Evolutionary conservation across 2,113 vertebrate genomes (phyloP), one percentile per base, ranked within the genome.

Genomic region (Erythrolamprus reginae): DNA sequence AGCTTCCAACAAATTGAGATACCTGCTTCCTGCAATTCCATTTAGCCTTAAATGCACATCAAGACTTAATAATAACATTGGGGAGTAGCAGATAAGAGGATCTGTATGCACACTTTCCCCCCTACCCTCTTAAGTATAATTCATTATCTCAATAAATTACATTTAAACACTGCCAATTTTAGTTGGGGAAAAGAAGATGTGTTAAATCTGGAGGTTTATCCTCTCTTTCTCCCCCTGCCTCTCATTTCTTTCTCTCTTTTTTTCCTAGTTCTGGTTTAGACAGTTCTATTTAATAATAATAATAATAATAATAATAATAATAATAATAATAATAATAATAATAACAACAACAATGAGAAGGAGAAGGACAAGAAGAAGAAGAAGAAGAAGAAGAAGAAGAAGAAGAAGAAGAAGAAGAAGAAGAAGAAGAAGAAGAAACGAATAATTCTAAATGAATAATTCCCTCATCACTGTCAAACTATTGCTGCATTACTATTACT

Each of bases 1-100:
- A 91, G 19, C 58, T 94, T 93, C 88, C 87, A 94, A 33, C n/a
- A 7, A 84, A 94, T 93, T 96, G 93, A 95, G 91, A 94, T 89
- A 96, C 94, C 94, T 97, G 92, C 96, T 96, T 93, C 95, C 95
- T 91, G 52, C 88, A 17, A 38, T 65, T 45, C 87, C 12, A 87
- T 88, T 91, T 77, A 87, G 55, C 92, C 91, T 53, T 95, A 94
- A 94, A 93, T 94, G 92, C 15, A 1, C 19, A 88, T 61, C 92
- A 95, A 95, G 90, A 45, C 65, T 93, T 90, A 77, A 90, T 0
- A 88, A 93, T 95, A 95, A 95, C 92, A 92, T 61, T 88, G 38
- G 65, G 10, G 82, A 82, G 26, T 23, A 6, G 12, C 24, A 53
- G 85, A 38, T 4, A 86, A 3, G 8, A 82, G 89, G 48, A 24